phyloP scores from a whole-genome alignment of 2,888 invertebrate genomes.

The Congeria kusceri region DNA sequence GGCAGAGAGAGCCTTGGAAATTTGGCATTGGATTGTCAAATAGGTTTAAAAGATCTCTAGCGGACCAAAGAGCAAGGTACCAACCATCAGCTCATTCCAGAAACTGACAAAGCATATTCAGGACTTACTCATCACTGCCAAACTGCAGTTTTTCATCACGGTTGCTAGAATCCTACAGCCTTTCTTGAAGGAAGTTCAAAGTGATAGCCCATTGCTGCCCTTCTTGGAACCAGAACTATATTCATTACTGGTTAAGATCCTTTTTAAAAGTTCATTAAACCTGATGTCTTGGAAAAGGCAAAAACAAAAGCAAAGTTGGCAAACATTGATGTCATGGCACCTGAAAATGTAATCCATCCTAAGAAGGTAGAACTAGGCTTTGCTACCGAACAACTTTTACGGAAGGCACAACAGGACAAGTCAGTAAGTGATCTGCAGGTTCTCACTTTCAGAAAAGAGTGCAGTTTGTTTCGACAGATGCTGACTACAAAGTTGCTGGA shows the following conservation, averaged over 20 bases:
- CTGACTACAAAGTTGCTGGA: slow-evolving; percentile 28
- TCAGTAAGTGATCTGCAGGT: slow-evolving; percentile 23
- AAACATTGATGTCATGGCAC: slow-evolving; percentile 23
- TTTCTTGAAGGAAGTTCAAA: slow-evolving; percentile 25
- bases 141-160: slow-evolving; percentile 26
- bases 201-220: slow-evolving; percentile 25
- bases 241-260: slow-evolving; percentile 16
- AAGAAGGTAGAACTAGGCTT: slow-evolving; percentile 24
- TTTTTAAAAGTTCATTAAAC: slow-evolving; percentile 17
- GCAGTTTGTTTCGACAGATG: slow-evolving; percentile 18
- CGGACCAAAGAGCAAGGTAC: slow-evolving; percentile 26
- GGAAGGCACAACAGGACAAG: slow-evolving; percentile 14
- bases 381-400: slow-evolving; percentile 21
- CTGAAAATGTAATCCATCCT: slow-evolving; percentile 26
- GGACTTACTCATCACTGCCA: slow-evolving; percentile 23
- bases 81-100: slow-evolving; percentile 20
- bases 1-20: slow-evolving; percentile 37
- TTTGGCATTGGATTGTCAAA: slow-evolving; percentile 31
- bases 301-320: slow-evolving; percentile 19
- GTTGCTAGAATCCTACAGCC: slow-evolving; percentile 18
- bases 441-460: slow-evolving; percentile 20
- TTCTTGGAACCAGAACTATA: slow-evolving; percentile 22
- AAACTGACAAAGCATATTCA: slow-evolving; percentile 15
- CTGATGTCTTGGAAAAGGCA: slow-evolving; percentile 17
- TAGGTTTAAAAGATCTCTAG: slow-evolving; percentile 22